Base-by-base conservation (phyloP, 2,797 vertebrate species). In the Melanotaenia pygmaea region DNA sequence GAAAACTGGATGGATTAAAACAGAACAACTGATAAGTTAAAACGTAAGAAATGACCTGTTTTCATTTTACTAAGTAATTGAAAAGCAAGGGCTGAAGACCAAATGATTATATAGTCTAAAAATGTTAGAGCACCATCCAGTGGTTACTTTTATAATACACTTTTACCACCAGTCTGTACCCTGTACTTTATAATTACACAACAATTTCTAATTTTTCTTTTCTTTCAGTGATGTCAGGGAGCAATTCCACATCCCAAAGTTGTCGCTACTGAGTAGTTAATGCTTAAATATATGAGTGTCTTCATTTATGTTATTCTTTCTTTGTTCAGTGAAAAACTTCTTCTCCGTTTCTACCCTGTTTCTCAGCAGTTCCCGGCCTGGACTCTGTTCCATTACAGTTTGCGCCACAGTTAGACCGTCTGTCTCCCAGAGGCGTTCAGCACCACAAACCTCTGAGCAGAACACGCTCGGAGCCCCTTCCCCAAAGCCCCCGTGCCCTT, bases 381-480 rank as follows among this genome's bases (percentile, higher is more conserved):
- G 95, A 96, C 16, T 77, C 86, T 0, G 94, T 98, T 79, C 96
- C 96, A 0, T 91, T 97, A 35, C 93, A 97, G 87, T 96, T 96
- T 10, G 87, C 91, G 0, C 47, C 91, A 1, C 93, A 91, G 72
- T 77, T 94, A 37, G 93, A 97, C 68, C 94, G 92, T 40, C 90
- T 96, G 70, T 72, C 94, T 0, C 91, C 95, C 12, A 93, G 95
- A 0, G 93, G 93, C 16, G 87, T 94, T 72, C 97, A 98, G 61
- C 91, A 95, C 76, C 98, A 98, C 82, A 96, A 97, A 74, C 96
- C 97, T 0, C 91, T 99, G 90, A 96, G 97, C 90, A 93, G 98
- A 78, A 97, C 97, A 1, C 96, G 96, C 82, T 99, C 98, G 0
- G 98, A 98, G 80, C 98, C 98, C 4, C 94, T 98, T 69, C 96